phyloP scores from a whole-genome alignment of 1,140 invertebrate species.

The Himalopsyche phryganea region DNA sequence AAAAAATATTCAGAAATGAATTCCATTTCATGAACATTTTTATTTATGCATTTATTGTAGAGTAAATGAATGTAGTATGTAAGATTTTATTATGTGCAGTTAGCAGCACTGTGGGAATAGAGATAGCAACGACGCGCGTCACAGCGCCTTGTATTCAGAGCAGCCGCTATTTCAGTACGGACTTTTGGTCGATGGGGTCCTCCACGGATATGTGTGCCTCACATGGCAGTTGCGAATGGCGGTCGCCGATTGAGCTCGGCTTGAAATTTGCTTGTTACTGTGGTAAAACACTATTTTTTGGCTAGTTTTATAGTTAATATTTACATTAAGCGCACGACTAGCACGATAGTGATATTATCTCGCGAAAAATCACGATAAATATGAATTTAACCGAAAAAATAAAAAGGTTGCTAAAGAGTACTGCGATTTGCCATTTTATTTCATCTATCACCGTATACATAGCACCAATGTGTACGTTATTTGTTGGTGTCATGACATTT shows the following conservation, averaged over 20 bases:
- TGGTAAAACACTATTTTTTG: conserved; percentile 14
- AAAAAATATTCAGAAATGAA: too few species aligned
- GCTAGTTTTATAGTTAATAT: conserved; percentile 7
- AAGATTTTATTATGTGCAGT: neutral
- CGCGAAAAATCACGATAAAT: neutral
- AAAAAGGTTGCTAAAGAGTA: conserved; percentile 5
- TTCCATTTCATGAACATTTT: too few species aligned
- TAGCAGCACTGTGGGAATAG: conserved; percentile 17
- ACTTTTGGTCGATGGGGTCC: conserved; percentile 30
- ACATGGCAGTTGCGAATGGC: conserved; percentile 27
- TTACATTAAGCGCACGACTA: neutral
- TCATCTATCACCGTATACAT: conserved; percentile 2
- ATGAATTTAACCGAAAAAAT: conserved; percentile 5
- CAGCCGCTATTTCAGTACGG: conserved; percentile 27
- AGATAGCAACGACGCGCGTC: conserved; percentile 22
- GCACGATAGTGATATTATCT: conserved; percentile 5
- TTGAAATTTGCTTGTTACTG: conserved; percentile 7
- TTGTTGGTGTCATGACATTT: too few species aligned
- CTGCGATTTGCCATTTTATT: conserved; percentile 26
- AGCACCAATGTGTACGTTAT: neutral
- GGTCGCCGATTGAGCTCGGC: conserved; percentile 18
- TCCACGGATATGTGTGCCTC: conserved; percentile 27
- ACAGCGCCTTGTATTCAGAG: conserved; percentile 10
- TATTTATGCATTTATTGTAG: too few species aligned
- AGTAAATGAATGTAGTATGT: too few species aligned